Conservation (phyloP, 2,888 invertebrate species). For the Myathropa florea region DNA sequence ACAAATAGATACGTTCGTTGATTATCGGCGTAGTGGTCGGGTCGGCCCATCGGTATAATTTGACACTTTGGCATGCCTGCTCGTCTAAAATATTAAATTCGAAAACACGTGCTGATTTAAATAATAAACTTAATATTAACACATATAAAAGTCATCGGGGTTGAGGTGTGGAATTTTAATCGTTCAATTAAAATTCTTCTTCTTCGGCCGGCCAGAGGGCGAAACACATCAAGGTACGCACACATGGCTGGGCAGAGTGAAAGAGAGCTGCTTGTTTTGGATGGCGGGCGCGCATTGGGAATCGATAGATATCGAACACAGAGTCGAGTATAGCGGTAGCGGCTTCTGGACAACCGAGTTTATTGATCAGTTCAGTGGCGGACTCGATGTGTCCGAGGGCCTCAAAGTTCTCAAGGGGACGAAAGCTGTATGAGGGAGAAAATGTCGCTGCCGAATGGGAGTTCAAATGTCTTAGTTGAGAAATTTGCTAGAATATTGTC, state of each 20-base stretch:
- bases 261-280: background rate
- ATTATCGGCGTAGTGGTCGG: background rate
- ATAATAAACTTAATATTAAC: conserved; percentile 81
- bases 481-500: too few relatives aligned
- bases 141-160: conserved; percentile 80
- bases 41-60: conserved; percentile 60
- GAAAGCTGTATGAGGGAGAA: background rate
- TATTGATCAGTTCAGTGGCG: background rate
- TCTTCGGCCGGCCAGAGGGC: conserved; percentile 15
- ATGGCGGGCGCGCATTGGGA: background rate
- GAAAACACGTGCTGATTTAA: conserved; percentile 80
- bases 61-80: conserved; percentile 67
- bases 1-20: conserved; percentile 27
- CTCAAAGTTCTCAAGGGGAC: background rate
- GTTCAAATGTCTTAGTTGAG: too few relatives aligned
- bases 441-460: background rate
- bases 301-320: background rate
- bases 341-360: background rate
- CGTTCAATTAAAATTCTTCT: conserved; percentile 76
- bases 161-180: conserved; percentile 79
- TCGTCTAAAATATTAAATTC: conserved; percentile 62
- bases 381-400: background rate
- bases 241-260: background rate
- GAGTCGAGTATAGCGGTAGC: background rate
- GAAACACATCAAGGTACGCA: conserved; percentile 38